phyloP scores from a whole-genome alignment of 2,888 invertebrate species.

The Sinopyrophorus schimmeli region DNA sequence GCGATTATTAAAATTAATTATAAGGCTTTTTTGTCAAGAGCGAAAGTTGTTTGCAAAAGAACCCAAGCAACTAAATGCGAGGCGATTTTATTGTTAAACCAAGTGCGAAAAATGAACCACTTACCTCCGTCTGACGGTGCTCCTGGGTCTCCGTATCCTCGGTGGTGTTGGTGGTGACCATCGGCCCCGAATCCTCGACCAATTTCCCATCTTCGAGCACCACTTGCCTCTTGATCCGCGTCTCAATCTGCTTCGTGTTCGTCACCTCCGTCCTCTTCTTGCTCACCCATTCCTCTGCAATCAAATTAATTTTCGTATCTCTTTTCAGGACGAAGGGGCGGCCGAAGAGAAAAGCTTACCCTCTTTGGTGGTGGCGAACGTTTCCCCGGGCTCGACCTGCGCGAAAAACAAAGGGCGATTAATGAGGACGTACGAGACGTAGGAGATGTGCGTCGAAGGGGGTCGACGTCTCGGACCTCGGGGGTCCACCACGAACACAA shows the following conservation, averaged over 20 bases:
- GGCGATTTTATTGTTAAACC: too few species aligned
- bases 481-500: constrained; percentile 66
- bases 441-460: constrained; percentile 48
- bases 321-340: too few species aligned
- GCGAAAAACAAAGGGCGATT: constrained; percentile 49
- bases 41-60: constrained; percentile 1
- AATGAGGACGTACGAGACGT: constrained; percentile 53
- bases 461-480: constrained; percentile 54
- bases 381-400: constrained; percentile 69
- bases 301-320: neutral
- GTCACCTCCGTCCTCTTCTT: constrained; percentile 88
- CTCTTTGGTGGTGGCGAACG: constrained; percentile 86
- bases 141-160: constrained; percentile 90
- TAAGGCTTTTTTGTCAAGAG: neutral
- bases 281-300: constrained; percentile 90
- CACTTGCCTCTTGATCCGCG: constrained; percentile 85
- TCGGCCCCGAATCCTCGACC: constrained; percentile 85
- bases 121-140: constrained; percentile 82
- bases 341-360: constrained; percentile 61
- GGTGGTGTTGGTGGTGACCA: constrained; percentile 88
- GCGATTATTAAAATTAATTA: too few species aligned
- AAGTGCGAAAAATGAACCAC: constrained; percentile 14
- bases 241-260: constrained; percentile 89
- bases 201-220: constrained; percentile 89
- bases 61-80: constrained; percentile 3